Base-by-base conservation (phyloP, 1,140 invertebrate species). In the Elymnias hypermnestra region DNA sequence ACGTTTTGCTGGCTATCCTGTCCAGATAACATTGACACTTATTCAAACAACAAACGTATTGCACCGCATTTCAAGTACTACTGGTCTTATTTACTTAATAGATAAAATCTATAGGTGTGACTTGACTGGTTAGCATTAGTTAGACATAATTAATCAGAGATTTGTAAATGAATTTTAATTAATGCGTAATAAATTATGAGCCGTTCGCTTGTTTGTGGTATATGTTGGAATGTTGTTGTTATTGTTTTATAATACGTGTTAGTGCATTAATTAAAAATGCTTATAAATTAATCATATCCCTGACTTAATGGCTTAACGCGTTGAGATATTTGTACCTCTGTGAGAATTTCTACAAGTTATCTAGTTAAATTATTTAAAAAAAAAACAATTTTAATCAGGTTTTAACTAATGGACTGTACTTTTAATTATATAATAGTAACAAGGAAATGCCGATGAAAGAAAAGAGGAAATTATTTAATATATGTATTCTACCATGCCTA, bases 91-190 rank as follows among this genome's bases (percentile, higher is more conserved):
- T 47, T 39, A 26, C 45, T 23, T 40, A 47, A n/a, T n/a, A n/a
- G 45, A 47, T 47, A 40, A n/a, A 14, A 47, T 47, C 45, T 25
- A 25, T 25, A 47, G 44, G 44, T 40, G 45, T 40, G 45, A 47
- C 37, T 12, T 14, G 42, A 22, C 9, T 46, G n/a, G 28, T 14
- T 14, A 33, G 29, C 3, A 17, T 29, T 12, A 5, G 45, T 40
- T 40, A 48, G 45, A 40, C 37, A 48, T 47, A 47, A 40, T 48
- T 48, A 33, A 10, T 31, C 39, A 40, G 19, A 5, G 26, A 17
- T 31, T 40, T 33, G 19, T 38, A 18, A 28, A 36, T 33, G 37
- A 40, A 48, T 48, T 29, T 33, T 39, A 48, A 48, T 48, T 40
- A 22, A 28, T 39, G 26, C 26, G 13, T 29, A 29, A 29, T 29